These are phyloP conservation scores for Zhuqinia jingwanae DNA, from an alignment of 2,888 invertebrate species.

Conservation along the genomic window DNA sequence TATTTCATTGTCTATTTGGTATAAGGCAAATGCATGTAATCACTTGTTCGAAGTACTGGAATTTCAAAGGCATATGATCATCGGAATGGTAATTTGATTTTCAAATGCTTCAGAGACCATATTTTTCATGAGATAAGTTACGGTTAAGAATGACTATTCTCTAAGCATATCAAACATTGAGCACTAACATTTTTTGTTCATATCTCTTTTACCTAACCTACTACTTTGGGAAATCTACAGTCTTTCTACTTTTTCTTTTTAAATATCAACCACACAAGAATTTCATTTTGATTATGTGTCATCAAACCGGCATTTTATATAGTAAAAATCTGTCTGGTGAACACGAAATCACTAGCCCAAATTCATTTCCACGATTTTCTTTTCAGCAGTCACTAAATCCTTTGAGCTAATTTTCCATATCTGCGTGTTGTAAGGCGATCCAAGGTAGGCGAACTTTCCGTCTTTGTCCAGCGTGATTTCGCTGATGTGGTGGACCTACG, in stretches of 20 bases:
- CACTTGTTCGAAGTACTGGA: background rate
- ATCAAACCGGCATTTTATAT: background rate
- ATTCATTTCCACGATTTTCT: slow-evolving; percentile 72
- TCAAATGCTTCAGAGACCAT: background rate
- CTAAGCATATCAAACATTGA: background rate
- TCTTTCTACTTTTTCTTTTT: slow-evolving; percentile 17
- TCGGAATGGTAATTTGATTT: background rate
- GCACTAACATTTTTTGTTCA: background rate
- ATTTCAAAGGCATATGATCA: background rate
- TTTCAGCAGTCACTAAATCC: slow-evolving; percentile 46
- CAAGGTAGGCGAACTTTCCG: slow-evolving; percentile 77
- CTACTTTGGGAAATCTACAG: slow-evolving; percentile 13
- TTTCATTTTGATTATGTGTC: background rate
- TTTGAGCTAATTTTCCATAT: slow-evolving; percentile 76
- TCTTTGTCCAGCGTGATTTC: slow-evolving; percentile 76
- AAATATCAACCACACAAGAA: slow-evolving; percentile 22
- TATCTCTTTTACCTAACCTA: background rate
- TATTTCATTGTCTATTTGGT: background rate
- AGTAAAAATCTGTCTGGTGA: background rate
- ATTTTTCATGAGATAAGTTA: background rate
- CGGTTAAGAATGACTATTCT: no score
- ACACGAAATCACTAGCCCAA: slow-evolving; percentile 25
- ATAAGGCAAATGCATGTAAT: slow-evolving; percentile 3
- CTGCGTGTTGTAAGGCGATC: slow-evolving; percentile 78
- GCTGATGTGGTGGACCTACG: slow-evolving; percentile 77